phyloP scores from a whole-genome alignment of 2,113 vertebrate genomes.

The Gymnogyps californianus region DNA sequence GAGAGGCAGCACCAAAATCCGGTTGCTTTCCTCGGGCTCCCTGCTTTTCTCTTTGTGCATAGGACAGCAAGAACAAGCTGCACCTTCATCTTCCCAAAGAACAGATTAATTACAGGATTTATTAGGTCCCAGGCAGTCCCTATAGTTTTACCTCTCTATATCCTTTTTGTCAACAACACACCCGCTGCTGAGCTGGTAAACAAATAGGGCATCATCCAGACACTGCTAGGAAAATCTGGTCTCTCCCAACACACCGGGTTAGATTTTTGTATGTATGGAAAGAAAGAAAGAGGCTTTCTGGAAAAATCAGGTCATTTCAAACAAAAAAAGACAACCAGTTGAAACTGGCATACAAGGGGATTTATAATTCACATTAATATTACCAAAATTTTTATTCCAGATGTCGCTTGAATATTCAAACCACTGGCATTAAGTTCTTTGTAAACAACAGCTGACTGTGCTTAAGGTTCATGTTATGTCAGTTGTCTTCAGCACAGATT shows the following conservation, averaged over 20 bases:
- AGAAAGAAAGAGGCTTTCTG: neutral
- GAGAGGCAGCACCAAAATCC: neutral
- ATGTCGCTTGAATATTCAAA: neutral
- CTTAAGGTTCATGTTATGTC: neutral
- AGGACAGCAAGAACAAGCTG: neutral
- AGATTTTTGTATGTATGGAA: neutral
- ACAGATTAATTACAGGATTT: neutral
- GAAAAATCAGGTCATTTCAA: neutral
- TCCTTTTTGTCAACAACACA: neutral
- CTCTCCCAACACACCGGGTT: neutral
- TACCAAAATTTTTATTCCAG: neutral
- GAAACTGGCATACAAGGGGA: neutral
- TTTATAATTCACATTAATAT: neutral
- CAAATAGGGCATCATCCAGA: neutral
- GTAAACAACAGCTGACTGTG: neutral
- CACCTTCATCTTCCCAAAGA: neutral
- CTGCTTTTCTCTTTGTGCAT: neutral
- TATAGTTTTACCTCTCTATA: neutral
- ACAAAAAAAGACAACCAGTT: neutral
- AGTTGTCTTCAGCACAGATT: neutral
- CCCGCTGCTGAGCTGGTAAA: too few relatives aligned
- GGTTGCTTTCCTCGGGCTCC: neutral
- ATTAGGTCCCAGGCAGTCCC: neutral
- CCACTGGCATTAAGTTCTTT: neutral
- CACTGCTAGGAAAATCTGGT: rapidly evolving